phyloP scores from a whole-genome alignment of 1,140 invertebrate species.

The Zaprionus lachaisei region DNA sequence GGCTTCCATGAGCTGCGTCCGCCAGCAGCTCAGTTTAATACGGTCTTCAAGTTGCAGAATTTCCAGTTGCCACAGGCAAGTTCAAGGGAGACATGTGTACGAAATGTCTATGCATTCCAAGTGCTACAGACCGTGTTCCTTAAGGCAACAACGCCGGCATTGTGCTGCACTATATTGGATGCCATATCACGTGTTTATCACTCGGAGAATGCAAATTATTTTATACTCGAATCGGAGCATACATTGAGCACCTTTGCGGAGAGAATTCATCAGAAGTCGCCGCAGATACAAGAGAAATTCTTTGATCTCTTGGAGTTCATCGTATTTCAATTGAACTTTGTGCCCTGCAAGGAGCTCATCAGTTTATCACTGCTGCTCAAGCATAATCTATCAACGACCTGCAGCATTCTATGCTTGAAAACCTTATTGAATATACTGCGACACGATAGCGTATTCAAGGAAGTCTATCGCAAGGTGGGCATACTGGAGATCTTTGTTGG shows the following conservation, averaged over 20 bases:
- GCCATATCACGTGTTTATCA: conserved; percentile 98
- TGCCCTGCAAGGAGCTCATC: conserved; percentile 99
- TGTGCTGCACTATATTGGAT: conserved; percentile 96
- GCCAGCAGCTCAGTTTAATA: conserved; percentile 92
- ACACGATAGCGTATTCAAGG: conserved; percentile 97
- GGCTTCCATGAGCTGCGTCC: conserved; percentile 95
- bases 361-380: conserved; percentile 97
- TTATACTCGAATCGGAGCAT: conserved; percentile 98
- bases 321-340: conserved; percentile 98
- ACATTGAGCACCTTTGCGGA: conserved; percentile 98
- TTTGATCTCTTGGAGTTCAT: conserved; percentile 98
- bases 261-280: conserved; percentile 95
- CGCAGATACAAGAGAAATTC: conserved; percentile 97
- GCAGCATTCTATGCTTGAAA: conserved; percentile 95
- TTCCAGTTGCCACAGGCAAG: conserved; percentile 96
- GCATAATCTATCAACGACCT: conserved; percentile 90
- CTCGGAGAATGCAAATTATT: conserved; percentile 99
- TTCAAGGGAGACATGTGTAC: conserved; percentile 93
- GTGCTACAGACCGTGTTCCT: conserved; percentile 97
- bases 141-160: conserved; percentile 92
- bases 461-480: conserved; percentile 99
- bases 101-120: conserved; percentile 98
- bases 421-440: conserved; percentile 94
- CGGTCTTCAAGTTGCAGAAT: conserved; percentile 96
- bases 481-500: conserved; percentile 98